A percentile compares a stretch with the other conserved stretches of the same genome.
phyloP scores from a whole-genome alignment of 2,113 vertebrate genomes.

The Rhizomys pruinosus region DNA sequence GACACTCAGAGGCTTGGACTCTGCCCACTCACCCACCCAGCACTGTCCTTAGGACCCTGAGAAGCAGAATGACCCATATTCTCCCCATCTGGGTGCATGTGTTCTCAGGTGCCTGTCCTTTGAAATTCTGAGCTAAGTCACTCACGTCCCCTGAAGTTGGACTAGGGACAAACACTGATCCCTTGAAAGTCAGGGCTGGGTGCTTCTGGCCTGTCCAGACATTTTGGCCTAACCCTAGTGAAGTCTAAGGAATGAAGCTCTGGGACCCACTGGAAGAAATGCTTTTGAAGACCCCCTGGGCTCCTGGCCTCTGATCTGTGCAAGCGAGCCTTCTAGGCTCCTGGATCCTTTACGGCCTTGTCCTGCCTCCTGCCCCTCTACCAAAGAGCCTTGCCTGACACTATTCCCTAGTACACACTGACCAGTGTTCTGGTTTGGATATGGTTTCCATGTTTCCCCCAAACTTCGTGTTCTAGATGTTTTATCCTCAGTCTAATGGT shows the following conservation, averaged over 20 bases:
- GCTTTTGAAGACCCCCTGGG: not conserved
- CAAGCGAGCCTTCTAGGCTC: not conserved
- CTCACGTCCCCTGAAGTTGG: not conserved
- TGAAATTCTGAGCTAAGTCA: not conserved
- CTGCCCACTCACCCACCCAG: not conserved
- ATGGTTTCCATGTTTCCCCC: not conserved
- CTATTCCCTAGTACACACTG: not conserved
- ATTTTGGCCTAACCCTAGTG: not conserved
- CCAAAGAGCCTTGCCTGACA: not conserved
- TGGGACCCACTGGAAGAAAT: not conserved
- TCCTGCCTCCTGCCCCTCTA: not conserved
- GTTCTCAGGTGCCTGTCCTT: not conserved
- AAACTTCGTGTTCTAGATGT: not conserved
- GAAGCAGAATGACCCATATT: not conserved
- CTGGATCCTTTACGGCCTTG: not conserved
- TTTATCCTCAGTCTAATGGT: too few species aligned
- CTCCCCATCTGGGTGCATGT: fast-evolving
- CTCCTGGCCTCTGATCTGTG: not conserved
- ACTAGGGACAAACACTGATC: not conserved
- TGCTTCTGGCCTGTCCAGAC: not conserved
- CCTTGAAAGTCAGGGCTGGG: not conserved
- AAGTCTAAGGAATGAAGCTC: not conserved
- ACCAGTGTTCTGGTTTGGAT: not conserved
- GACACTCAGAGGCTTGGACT: too few species aligned
- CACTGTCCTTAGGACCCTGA: not conserved